These are phyloP conservation scores for Drosophila falleni DNA, from an alignment of 2,888 invertebrate genomes.

Conservation along the genomic window DNA sequence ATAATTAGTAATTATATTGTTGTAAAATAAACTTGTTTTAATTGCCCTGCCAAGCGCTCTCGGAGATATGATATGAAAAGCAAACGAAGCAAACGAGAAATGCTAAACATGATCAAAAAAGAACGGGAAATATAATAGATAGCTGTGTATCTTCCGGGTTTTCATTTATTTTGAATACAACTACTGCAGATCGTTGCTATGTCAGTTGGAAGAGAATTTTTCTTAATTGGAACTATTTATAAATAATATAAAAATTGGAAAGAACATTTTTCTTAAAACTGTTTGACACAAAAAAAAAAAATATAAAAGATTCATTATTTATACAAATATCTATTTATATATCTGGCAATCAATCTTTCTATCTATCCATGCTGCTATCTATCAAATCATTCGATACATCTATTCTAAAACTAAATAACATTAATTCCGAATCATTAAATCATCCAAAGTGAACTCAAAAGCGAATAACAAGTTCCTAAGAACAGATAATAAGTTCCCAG, in stretches of 20 bases:
- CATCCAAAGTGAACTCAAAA: background rate
- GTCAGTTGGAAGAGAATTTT: background rate
- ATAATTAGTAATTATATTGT: conserved; percentile 82
- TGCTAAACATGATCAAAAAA: conserved; percentile 47
- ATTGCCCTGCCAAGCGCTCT: conserved; percentile 65
- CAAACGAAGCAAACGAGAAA: conserved; percentile 21
- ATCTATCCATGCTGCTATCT: background rate
- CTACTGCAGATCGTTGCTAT: background rate
- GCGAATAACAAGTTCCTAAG: background rate
- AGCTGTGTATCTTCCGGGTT: conserved; percentile 16
- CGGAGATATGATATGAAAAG: conserved; percentile 55
- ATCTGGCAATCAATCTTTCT: background rate
- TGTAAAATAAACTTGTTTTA: conserved; percentile 81
- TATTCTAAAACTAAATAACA: background rate
- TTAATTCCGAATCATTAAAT: background rate
- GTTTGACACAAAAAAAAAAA: no score
- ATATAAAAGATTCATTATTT: background rate
- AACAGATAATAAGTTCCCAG: background rate
- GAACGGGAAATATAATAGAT: conserved; percentile 17
- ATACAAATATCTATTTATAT: background rate
- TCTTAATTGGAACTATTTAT: background rate
- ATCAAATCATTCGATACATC: background rate
- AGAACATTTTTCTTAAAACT: no score
- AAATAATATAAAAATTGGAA: background rate
- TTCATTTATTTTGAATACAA: background rate